Conservation (phyloP, 2,797 vertebrate genomes). For the Gouania willdenowi region DNA sequence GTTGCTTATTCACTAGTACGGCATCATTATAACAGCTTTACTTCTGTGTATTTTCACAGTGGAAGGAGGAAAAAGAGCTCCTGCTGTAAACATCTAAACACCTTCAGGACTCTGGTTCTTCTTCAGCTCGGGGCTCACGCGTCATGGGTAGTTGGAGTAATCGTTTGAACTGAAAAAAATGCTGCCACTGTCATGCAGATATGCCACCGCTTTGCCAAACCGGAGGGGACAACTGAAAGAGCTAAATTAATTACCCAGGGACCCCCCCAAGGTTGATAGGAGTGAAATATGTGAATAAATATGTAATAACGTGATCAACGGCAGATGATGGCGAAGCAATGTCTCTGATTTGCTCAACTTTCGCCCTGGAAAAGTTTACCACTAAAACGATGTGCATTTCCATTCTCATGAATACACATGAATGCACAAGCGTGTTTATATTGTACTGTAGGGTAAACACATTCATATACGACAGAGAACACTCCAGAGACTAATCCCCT, state of each 20-base stretch:
- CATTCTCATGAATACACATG: slow-evolving; percentile 54
- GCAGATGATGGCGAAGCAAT: slow-evolving; percentile 10
- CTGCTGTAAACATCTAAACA: slow-evolving; percentile 27
- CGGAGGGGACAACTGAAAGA: slow-evolving; percentile 42
- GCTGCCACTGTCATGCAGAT: slow-evolving; percentile 49
- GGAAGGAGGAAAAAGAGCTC: slow-evolving; percentile 6
- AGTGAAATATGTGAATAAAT: slow-evolving; percentile 46
- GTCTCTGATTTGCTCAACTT: slow-evolving; percentile 41
- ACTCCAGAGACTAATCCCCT: slow-evolving; percentile 22
- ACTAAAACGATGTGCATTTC: slow-evolving; percentile 37
- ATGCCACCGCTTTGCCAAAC: slow-evolving; percentile 39
- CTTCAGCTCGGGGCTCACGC: slow-evolving; percentile 21
- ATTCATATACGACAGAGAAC: slow-evolving; percentile 5
- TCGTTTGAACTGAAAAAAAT: slow-evolving; percentile 29
- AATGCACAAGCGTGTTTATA: slow-evolving; percentile 15
- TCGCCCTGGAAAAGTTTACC: slow-evolving; percentile 26
- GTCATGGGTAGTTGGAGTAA: slow-evolving; percentile 12
- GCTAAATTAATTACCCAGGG: slow-evolving; percentile 73
- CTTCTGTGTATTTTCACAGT: slow-evolving; percentile 50
- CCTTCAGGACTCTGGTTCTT: slow-evolving; percentile 30
- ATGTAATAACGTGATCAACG: slow-evolving; percentile 27
- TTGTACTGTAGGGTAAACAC: slow-evolving; percentile 27
- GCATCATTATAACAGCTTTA: slow-evolving; percentile 39
- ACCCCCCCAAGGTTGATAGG: slow-evolving; percentile 47
- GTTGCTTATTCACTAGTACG: slow-evolving; percentile 39